A percentile compares a stretch with the other conserved stretches of the same genome.
Evolutionary conservation across 2,113 vertebrate species (phyloP).

Genomic region (Xiphias gladius): DNA sequence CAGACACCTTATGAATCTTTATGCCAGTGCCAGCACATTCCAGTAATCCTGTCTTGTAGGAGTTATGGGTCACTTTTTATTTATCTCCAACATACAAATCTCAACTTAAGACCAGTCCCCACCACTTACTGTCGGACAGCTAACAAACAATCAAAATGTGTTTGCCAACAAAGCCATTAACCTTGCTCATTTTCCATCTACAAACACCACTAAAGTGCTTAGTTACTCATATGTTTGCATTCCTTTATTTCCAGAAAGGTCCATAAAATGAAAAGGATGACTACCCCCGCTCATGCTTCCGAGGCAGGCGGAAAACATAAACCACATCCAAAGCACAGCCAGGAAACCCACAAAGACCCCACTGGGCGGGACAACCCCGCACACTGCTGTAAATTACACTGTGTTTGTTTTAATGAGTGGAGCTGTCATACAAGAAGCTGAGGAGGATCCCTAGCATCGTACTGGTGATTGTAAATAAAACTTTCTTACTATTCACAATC

Average conservation of each 20-base stretch:
- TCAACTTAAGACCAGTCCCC: not conserved
- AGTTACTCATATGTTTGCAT: constrained; percentile 46
- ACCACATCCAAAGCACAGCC: constrained; percentile 72
- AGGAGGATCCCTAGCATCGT: constrained; percentile 5
- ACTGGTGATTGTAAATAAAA: constrained; percentile 30
- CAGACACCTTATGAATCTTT: constrained; percentile 28
- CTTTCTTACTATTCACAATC: constrained; percentile 14
- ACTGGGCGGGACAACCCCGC: constrained; percentile 56
- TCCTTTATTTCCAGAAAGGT: constrained; percentile 55
- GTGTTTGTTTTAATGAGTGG: constrained; percentile 62
- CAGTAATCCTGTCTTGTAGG: constrained; percentile 17
- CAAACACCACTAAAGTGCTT: constrained; percentile 13
- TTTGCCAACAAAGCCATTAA: constrained; percentile 43
- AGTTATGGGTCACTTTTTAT: constrained; percentile 38
- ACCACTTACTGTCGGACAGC: constrained; percentile 9
- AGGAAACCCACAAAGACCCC: constrained; percentile 78
- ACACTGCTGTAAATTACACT: constrained; percentile 66
- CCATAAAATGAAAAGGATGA: constrained; percentile 73
- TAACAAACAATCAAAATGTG: constrained; percentile 25
- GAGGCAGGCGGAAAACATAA: constrained; percentile 67
- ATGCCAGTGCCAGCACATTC: constrained; percentile 42
- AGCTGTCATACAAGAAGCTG: constrained; percentile 46
- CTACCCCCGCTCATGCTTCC: constrained; percentile 61
- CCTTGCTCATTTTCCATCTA: constrained; percentile 24
- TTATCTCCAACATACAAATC: constrained; percentile 29